These are phyloP conservation scores for Carcina quercana DNA, from an alignment of 2,888 invertebrate genomes.

Conservation along the genomic window DNA sequence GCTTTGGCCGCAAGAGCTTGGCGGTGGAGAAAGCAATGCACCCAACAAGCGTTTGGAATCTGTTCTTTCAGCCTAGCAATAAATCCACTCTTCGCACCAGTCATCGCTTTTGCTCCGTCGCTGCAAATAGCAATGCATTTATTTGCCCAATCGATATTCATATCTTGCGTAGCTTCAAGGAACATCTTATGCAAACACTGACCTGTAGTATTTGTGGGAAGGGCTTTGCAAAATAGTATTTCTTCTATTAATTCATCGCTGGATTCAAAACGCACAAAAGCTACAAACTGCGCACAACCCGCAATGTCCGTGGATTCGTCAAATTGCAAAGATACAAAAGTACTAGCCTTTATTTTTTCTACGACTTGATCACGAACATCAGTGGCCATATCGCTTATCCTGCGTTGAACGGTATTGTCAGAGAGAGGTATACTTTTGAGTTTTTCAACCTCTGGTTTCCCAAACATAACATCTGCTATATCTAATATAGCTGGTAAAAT, in stretches of 20 bases:
- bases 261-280: slow-evolving; percentile 23
- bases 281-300: slow-evolving; percentile 22
- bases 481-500: slow-evolving; percentile 21
- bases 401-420: slow-evolving; percentile 29
- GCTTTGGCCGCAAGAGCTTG: slow-evolving; percentile 6
- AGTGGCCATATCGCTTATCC: slow-evolving; percentile 27
- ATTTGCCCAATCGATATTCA: slow-evolving; percentile 16
- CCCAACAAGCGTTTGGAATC: slow-evolving; percentile 10
- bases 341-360: slow-evolving; percentile 10
- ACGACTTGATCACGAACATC: slow-evolving; percentile 21
- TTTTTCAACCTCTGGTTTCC: slow-evolving; percentile 21
- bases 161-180: slow-evolving; percentile 13
- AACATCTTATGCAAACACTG: slow-evolving; percentile 18
- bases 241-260: slow-evolving; percentile 17
- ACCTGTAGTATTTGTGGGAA: slow-evolving; percentile 15
- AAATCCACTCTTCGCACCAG: slow-evolving; percentile 15
- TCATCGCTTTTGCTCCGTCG: slow-evolving; percentile 17
- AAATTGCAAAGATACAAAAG: not conserved
- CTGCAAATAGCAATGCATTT: slow-evolving; percentile 16
- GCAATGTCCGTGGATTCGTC: too few relatives aligned
- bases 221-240: slow-evolving; percentile 21
- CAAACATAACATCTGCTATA: slow-evolving; percentile 20
- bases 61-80: slow-evolving; percentile 13
- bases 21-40: slow-evolving; percentile 8
- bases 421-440: slow-evolving; percentile 28